Conservation (phyloP, 1,140 invertebrate genomes). For the Orius laevigatus region DNA sequence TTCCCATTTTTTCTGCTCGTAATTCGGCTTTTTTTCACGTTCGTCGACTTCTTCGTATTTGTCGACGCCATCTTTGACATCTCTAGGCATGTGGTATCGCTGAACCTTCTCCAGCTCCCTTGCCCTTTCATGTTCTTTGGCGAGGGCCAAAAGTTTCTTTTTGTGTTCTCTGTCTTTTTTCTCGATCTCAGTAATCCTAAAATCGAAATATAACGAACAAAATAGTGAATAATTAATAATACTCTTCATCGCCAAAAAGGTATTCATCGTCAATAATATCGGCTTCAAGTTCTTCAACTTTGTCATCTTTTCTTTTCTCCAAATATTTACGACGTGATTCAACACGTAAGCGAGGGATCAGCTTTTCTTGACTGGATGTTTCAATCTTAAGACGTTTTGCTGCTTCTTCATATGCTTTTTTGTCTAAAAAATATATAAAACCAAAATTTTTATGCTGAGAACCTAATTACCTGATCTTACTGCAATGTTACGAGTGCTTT, state of each 20-base stretch:
- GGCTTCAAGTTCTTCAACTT: slow-evolving; percentile 86
- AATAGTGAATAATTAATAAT: slow-evolving; percentile 22
- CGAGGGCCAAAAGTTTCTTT: slow-evolving; percentile 75
- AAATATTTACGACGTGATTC: slow-evolving; percentile 89
- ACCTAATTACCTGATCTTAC: slow-evolving; percentile 27
- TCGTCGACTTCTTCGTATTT: slow-evolving; percentile 82
- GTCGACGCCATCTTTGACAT: slow-evolving; percentile 43
- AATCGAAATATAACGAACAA: slow-evolving; percentile 20
- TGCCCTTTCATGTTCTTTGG: slow-evolving; percentile 90
- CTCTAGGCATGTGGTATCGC: slow-evolving; percentile 84
- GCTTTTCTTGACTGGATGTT: slow-evolving; percentile 63
- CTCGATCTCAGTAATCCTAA: slow-evolving; percentile 71
- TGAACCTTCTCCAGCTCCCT: slow-evolving; percentile 80
- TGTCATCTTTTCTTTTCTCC: slow-evolving; percentile 89
- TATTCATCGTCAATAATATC: slow-evolving; percentile 95
- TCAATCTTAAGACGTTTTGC: slow-evolving; percentile 80
- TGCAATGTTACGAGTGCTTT: slow-evolving; percentile 67
- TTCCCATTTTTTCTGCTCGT: slow-evolving; percentile 96
- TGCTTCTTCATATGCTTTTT: slow-evolving; percentile 76
- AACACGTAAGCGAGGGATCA: slow-evolving; percentile 72
- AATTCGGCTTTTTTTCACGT: slow-evolving; percentile 67
- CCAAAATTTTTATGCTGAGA: slow-evolving; percentile 4
- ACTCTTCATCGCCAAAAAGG: slow-evolving; percentile 77
- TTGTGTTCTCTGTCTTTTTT: slow-evolving; percentile 74
- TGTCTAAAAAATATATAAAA: slow-evolving; percentile 34